Conservation (phyloP, 2,888 invertebrate species). For the Dasysyrphus tricinctus region DNA sequence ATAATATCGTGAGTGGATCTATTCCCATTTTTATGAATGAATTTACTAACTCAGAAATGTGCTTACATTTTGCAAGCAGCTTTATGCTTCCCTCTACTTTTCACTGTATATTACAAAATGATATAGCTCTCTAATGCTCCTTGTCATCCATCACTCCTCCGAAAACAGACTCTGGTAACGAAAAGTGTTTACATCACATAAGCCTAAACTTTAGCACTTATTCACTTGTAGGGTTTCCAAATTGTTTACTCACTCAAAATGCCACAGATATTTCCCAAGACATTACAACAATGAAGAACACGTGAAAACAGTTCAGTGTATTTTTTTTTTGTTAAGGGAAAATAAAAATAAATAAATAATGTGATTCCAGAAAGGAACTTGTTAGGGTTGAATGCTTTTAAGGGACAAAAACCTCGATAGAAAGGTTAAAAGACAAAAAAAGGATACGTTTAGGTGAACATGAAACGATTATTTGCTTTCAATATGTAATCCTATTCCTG, state of each 20-base stretch:
- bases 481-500: neutral
- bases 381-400: neutral
- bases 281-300: neutral
- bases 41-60: too few species aligned
- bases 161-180: neutral
- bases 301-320: neutral
- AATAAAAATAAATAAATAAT: neutral
- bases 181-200: slow-evolving; percentile 4
- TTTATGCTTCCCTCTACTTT: too few species aligned
- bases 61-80: too few species aligned
- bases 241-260: slow-evolving; percentile 1
- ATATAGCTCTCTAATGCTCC: neutral
- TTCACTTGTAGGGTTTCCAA: neutral
- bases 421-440: slow-evolving; percentile 1
- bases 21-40: too few species aligned
- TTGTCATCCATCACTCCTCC: neutral
- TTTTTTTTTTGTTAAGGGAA: neutral
- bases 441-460: neutral
- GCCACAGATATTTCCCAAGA: slow-evolving; percentile 1
- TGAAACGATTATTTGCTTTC: slow-evolving; percentile 5
- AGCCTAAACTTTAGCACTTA: slow-evolving; percentile 13
- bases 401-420: neutral
- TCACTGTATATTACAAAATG: neutral
- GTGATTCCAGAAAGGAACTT: neutral
- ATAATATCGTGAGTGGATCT: too few species aligned